Evolutionary conservation across 64 coral and sea anemone genomes (phyloP), one percentile per base, ranked within the genome.

Genomic region (Porites australiensis): DNA sequence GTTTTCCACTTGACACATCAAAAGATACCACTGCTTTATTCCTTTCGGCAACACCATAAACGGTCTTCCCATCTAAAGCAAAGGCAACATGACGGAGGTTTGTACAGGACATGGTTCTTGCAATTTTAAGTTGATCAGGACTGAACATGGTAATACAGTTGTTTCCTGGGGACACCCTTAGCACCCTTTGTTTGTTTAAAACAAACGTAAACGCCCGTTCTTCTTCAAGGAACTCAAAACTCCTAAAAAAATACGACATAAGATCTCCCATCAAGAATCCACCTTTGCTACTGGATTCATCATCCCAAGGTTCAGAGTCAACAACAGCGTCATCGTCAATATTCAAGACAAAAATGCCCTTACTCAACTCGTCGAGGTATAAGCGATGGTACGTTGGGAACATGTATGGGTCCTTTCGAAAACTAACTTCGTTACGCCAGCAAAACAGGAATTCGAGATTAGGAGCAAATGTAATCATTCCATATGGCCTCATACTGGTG

Each of bases 261-360:
- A 44, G 70, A 73, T 73, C 70, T 73, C 70, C 70, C 8, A 73
- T 46, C 44, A 73, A 45, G 15, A 73, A 73, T 9, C 70, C 70
- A 73, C 7, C 9, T 8, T 73, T 44, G 14, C 10, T 73, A 15
- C 6, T 11, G 3, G 70, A 73, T 47, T 73, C 70, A 47, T 11
- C 44, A 46, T 73, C 13, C 70, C 15, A 3, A 12, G 3, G 61
- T 3, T 64, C 3, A 54, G 7, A 70, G 19, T 19, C 3, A 4
- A 70, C 66, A 70, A 22, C 2, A 22, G 19, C 6, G 2, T n/a
- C n/a, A n/a, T n/a, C n/a, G n/a, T n/a, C n/a, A n/a, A n/a, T n/a
- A n/a, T n/a, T n/a, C n/a, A n/a, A n/a, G n/a, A n/a, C n/a, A 2
- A 19, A 70, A 4, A 21, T 6, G 6, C 66, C 6, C 27, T 8